Conservation (phyloP, 2,797 vertebrate genomes). For the Schizothorax lantsangensis region DNA sequence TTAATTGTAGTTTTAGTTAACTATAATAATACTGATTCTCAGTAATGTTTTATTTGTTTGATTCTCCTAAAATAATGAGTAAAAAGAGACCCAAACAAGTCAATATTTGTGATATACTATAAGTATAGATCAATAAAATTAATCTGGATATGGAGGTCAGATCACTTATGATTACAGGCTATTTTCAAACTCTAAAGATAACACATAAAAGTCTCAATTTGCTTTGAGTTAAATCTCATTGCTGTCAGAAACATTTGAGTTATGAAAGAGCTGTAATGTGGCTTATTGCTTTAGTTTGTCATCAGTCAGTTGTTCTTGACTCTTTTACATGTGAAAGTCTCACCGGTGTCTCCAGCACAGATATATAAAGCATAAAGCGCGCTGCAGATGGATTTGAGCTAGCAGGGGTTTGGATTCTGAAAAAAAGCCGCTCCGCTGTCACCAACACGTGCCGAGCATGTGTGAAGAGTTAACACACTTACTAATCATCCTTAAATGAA, state of each 20-base stretch:
- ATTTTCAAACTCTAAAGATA: neutral
- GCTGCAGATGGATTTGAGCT: constrained; percentile 52
- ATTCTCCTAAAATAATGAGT: neutral
- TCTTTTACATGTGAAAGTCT: neutral
- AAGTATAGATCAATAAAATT: neutral
- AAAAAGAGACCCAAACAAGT: neutral
- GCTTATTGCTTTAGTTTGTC: neutral
- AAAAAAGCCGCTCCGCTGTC: constrained; percentile 52
- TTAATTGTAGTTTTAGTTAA: neutral
- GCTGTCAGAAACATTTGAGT: neutral
- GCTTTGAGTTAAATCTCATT: neutral
- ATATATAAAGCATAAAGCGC: constrained; percentile 17
- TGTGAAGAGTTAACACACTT: constrained; percentile 63
- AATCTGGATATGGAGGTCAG: neutral
- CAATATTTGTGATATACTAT: too few species aligned
- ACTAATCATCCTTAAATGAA: constrained; percentile 68
- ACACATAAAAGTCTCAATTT: neutral
- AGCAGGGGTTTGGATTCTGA: constrained; percentile 34
- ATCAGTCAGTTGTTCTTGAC: neutral
- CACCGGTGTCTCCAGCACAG: neutral
- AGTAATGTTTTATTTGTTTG: neutral
- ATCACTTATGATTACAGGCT: too few species aligned
- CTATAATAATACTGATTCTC: neutral
- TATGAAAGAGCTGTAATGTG: neutral
- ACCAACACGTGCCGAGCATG: constrained; percentile 55